Percentiles rank a stretch among this genome's conserved stretches.
Evolutionary conservation across 2,113 vertebrate species (phyloP).

Genomic region (Rhea pennata): DNA sequence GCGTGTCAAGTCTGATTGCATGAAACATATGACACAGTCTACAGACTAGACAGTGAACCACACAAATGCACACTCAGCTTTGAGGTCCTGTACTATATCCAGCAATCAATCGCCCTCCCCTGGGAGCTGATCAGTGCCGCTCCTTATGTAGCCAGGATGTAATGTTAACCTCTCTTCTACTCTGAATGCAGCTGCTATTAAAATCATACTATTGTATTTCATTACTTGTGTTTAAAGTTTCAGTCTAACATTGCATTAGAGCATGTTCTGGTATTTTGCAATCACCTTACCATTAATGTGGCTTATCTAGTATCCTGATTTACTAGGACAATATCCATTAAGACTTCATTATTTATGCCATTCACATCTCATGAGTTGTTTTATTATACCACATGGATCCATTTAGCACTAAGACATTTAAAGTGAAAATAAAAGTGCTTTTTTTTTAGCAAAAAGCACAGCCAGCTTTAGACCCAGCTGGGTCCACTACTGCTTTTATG

Average conservation of each 20-base stretch:
- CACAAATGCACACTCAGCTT: not conserved
- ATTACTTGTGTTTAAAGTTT: not conserved
- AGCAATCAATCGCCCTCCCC: fast-evolving
- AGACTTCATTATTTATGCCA: not conserved
- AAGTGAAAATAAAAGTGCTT: not conserved
- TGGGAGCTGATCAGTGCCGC: fast-evolving
- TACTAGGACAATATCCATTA: not conserved
- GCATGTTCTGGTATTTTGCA: not conserved
- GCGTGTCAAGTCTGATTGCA: not conserved
- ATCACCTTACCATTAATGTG: not conserved
- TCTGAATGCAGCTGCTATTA: not conserved
- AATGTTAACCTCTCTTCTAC: not conserved
- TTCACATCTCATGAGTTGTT: not conserved
- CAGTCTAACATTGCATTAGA: not conserved
- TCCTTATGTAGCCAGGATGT: not conserved
- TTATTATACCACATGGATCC: not conserved
- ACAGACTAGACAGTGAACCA: not conserved
- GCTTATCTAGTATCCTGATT: not conserved
- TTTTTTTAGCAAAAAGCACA: not conserved
- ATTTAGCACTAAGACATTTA: not conserved
- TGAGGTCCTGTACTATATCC: not conserved
- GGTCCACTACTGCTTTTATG: not conserved
- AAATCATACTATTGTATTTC: not conserved
- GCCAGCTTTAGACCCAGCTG: not conserved
- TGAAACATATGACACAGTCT: not conserved